phyloP scores from a whole-genome alignment of 2,797 vertebrate genomes.

The Psittacula derbiana region DNA sequence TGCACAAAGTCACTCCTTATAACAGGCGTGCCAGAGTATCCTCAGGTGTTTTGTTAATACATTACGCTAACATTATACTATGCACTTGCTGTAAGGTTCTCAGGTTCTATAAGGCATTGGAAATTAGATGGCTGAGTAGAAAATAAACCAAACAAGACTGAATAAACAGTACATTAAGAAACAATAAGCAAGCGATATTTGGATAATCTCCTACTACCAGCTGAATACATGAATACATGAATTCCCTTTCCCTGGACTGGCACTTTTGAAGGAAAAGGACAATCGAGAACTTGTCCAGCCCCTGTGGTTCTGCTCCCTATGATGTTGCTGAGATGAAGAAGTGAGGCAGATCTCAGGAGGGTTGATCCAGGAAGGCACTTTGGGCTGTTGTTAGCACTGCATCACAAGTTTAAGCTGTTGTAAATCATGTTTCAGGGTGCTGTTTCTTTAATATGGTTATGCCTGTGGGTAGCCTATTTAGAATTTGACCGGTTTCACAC shows the following conservation, averaged over 20 bases:
- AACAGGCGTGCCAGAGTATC: background rate
- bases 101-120: background rate
- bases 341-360: background rate
- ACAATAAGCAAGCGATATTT: background rate
- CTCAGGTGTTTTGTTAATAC: background rate
- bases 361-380: background rate
- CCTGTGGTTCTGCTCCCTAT: background rate
- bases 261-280: background rate
- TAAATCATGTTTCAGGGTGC: background rate
- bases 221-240: background rate
- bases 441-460: background rate
- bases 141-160: background rate
- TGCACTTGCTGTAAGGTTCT: background rate
- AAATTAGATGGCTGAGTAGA: background rate
- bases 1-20: background rate
- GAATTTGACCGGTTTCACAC: background rate
- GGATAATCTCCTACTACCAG: background rate
- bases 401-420: background rate
- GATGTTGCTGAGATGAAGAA: background rate
- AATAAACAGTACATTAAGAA: background rate
- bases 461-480: fast-evolving
- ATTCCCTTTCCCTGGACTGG: background rate
- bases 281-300: background rate
- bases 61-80: background rate
- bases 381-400: background rate